Conservation (phyloP, 1,140 invertebrate genomes). For the Lamellibrachia luymesi region DNA sequence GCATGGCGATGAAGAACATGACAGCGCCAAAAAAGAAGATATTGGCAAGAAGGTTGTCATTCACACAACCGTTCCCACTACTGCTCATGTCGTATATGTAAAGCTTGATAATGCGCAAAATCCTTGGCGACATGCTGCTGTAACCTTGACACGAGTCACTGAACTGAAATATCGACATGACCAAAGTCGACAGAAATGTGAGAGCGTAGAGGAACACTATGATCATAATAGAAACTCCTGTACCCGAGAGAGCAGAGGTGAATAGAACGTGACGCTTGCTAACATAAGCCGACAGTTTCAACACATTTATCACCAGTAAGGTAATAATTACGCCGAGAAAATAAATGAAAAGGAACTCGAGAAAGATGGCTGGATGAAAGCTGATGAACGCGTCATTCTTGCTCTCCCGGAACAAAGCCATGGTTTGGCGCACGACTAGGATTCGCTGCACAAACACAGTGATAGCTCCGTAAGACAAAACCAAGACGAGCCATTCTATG, state of each 20-base stretch:
- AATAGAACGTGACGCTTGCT: neutral
- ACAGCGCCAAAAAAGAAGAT: neutral
- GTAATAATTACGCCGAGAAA: neutral
- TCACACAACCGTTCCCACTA: neutral
- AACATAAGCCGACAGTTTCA: neutral
- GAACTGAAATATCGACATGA: neutral
- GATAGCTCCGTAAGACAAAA: neutral
- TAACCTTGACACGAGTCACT: neutral
- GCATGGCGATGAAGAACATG: neutral
- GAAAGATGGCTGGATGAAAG: neutral
- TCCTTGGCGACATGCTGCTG: neutral
- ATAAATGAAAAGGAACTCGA: neutral
- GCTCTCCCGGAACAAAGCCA: neutral
- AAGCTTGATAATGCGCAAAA: neutral
- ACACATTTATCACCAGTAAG: neutral
- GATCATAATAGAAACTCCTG: neutral
- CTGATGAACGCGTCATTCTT: neutral
- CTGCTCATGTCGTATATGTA: neutral
- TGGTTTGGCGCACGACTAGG: neutral
- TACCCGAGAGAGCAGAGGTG: neutral
- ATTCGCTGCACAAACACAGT: neutral
- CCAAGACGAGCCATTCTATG: neutral
- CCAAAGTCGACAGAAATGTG: neutral
- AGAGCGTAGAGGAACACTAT: neutral
- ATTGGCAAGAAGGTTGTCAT: neutral